These are phyloP conservation scores for Tribolium castaneum DNA, from an alignment of 1,140 invertebrate genomes.

Conservation along the genomic window DNA sequence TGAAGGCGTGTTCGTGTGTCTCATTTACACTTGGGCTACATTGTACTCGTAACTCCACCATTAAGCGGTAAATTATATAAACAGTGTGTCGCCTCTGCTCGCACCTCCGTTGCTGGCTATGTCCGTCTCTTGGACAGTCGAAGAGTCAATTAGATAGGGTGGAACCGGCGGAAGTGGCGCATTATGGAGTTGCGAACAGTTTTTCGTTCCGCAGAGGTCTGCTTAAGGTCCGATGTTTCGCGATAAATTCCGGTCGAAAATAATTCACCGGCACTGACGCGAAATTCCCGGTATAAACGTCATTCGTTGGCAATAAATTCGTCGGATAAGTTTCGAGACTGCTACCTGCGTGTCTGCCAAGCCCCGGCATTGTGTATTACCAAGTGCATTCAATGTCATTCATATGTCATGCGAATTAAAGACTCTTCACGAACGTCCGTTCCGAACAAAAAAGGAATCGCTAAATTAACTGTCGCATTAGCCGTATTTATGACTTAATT, in stretches of 20 bases:
- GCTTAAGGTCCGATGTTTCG: not conserved
- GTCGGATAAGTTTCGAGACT: slow-evolving; percentile 31
- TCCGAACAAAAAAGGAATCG: slow-evolving; percentile 9
- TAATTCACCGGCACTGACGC: slow-evolving; percentile 7
- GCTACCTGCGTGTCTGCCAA: slow-evolving; percentile 43
- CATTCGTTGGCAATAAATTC: slow-evolving; percentile 23
- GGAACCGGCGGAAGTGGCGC: slow-evolving; percentile 35
- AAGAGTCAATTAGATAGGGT: slow-evolving; percentile 42
- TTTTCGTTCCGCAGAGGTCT: not conserved
- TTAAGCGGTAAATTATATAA: slow-evolving; percentile 35
- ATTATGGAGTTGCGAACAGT: slow-evolving; percentile 31
- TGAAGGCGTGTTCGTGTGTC: slow-evolving; percentile 36
- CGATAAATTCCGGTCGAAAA: not conserved
- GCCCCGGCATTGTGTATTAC: slow-evolving; percentile 38
- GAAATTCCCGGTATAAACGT: slow-evolving; percentile 28
- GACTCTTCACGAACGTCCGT: slow-evolving; percentile 8
- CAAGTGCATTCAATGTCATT: slow-evolving; percentile 39
- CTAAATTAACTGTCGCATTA: slow-evolving; percentile 26
- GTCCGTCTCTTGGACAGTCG: not conserved
- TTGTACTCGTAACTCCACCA: slow-evolving; percentile 31
- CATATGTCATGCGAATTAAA: slow-evolving; percentile 39
- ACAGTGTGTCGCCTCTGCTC: not conserved
- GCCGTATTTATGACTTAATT: slow-evolving; percentile 27
- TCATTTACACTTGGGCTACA: slow-evolving; percentile 35
- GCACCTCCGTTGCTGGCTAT: not conserved